A percentile compares a stretch with the other conserved stretches of the same genome.
phyloP scores from a whole-genome alignment of 2,113 vertebrate species.

The Gadus chalcogrammus region DNA sequence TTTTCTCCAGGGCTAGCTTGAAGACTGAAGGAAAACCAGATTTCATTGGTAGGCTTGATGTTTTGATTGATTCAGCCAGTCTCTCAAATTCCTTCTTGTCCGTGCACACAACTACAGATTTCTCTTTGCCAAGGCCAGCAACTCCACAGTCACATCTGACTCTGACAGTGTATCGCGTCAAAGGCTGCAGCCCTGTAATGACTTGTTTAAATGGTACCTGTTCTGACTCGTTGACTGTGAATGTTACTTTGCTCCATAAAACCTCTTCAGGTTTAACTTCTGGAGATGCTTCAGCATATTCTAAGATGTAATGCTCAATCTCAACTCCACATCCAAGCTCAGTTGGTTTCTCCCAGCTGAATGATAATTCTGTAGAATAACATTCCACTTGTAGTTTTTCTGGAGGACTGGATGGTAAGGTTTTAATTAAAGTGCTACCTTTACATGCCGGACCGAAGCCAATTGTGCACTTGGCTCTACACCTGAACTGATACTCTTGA shows the following conservation, averaged over 20 bases:
- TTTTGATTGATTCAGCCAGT: neutral
- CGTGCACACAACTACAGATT: neutral
- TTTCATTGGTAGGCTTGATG: neutral
- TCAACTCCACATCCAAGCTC: neutral
- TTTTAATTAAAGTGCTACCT: neutral
- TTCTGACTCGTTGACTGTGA: neutral
- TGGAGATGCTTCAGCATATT: neutral
- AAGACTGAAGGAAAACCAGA: neutral
- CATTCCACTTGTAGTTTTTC: neutral
- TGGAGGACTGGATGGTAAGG: constrained; percentile 1
- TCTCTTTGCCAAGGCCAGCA: neutral
- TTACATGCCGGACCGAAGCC: constrained; percentile 35
- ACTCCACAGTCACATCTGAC: neutral
- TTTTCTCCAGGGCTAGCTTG: neutral
- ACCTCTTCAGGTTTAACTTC: too few species aligned
- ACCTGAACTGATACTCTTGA: constrained; percentile 38
- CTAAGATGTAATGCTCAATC: neutral
- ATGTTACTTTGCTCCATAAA: neutral
- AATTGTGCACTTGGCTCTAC: constrained; percentile 39
- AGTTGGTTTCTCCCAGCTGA: neutral
- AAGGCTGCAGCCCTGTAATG: neutral
- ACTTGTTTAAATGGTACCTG: too few species aligned
- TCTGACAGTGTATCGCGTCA: neutral
- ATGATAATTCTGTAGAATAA: neutral
- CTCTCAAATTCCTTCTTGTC: neutral